A percentile compares a stretch with the other conserved stretches of the same genome.
phyloP scores from a whole-genome alignment of 2,888 invertebrate species.

The Deroplatys truncata region DNA sequence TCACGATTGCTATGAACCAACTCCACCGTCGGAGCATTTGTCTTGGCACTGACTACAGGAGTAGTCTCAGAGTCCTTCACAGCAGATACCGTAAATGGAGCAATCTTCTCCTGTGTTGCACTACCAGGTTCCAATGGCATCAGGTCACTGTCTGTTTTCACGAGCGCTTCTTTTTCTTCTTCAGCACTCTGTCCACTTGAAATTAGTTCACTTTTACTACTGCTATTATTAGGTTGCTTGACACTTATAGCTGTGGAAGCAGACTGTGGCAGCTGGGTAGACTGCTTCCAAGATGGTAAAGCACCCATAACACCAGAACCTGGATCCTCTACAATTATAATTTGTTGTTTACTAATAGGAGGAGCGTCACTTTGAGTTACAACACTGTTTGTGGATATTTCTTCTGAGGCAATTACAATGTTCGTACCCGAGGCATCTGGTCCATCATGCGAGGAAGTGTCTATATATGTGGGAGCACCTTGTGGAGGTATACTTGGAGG shows the following conservation, averaged over 20 bases:
- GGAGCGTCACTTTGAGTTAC: conserved; percentile 1
- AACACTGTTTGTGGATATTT: background rate
- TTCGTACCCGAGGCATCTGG: conserved; percentile 14
- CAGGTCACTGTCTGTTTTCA: background rate
- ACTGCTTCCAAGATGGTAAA: conserved; percentile 14
- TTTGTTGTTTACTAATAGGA: conserved; percentile 21
- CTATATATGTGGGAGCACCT: background rate
- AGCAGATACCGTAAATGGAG: background rate
- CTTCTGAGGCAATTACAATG: background rate
- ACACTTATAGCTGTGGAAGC: conserved; percentile 11
- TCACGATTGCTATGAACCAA: conserved; percentile 13
- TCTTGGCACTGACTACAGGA: conserved; percentile 25
- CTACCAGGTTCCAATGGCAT: background rate
- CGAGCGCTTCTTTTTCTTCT: background rate
- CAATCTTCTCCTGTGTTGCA: background rate
- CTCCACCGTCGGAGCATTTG: conserved; percentile 21
- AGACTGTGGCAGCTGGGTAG: background rate
- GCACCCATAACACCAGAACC: background rate
- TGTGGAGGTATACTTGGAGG: background rate
- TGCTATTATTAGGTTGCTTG: conserved; percentile 7
- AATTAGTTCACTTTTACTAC: conserved; percentile 15
- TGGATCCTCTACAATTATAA: conserved; percentile 19
- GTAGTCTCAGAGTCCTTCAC: conserved; percentile 10
- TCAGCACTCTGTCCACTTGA: background rate
- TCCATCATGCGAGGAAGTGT: conserved; percentile 3